phyloP scores from a whole-genome alignment of 1,140 invertebrate species.

The Anastrepha obliqua region DNA sequence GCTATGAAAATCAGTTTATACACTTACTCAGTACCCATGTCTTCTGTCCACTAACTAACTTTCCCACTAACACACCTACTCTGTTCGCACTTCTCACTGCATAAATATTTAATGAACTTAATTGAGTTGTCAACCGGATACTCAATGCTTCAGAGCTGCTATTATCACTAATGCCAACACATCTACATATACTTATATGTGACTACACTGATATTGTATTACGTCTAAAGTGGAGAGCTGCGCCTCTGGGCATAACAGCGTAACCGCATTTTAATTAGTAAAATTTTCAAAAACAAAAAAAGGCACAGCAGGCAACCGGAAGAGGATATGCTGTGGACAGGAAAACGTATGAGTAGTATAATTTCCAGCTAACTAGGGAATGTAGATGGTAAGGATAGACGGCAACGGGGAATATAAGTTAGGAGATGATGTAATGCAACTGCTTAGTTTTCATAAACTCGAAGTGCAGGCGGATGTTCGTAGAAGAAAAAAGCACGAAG shows the following conservation, averaged over 20 bases:
- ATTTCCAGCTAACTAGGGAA: background rate
- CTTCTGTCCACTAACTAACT: background rate
- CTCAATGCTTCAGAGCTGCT: conserved; percentile 3
- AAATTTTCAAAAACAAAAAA: conserved; percentile 51
- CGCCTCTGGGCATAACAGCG: conserved; percentile 28
- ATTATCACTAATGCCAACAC: conserved; percentile 1
- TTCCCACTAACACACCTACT: background rate
- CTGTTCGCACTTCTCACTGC: background rate
- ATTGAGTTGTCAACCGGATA: conserved; percentile 48
- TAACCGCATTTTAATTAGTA: conserved; percentile 50
- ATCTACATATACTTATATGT: background rate
- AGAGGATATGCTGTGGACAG: background rate
- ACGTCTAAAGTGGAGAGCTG: background rate
- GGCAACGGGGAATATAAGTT: conserved; percentile 9
- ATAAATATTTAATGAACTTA: conserved; percentile 53
- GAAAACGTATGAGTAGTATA: background rate
- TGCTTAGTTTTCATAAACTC: background rate
- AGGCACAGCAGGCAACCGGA: conserved; percentile 5
- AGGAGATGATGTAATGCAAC: conserved; percentile 37
- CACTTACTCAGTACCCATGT: background rate
- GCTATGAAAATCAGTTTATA: no score
- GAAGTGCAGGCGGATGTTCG: background rate
- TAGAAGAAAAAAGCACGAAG: background rate
- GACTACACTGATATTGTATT: background rate
- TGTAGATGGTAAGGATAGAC: no score